These are phyloP conservation scores for Uria aalge DNA, from an alignment of 2,113 vertebrate species.

Conservation along the genomic window DNA sequence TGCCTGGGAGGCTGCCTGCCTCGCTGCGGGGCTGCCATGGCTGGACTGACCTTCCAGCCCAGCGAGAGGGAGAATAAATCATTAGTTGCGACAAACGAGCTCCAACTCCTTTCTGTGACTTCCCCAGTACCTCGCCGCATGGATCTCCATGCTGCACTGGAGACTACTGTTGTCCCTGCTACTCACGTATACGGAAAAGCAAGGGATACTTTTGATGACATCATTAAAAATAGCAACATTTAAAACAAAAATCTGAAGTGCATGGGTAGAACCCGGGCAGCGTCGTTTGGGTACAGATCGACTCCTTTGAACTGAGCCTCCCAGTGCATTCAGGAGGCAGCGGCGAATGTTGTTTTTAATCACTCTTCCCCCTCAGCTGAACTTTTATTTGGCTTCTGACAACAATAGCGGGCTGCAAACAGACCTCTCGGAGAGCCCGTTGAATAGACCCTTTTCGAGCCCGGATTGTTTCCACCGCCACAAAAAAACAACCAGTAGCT, in stretches of 20 bases:
- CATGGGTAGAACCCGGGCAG: background rate
- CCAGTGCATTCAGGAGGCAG: background rate
- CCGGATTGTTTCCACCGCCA: conserved; percentile 69
- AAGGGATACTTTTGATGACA: background rate
- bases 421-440: conserved; percentile 30
- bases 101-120: background rate
- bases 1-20: background rate
- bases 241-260: background rate
- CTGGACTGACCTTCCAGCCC: background rate
- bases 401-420: conserved; percentile 56
- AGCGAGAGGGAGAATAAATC: background rate
- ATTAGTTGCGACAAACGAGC: background rate
- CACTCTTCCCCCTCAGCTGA: background rate
- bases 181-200: background rate
- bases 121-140: accelerated
- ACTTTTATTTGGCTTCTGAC: conserved; percentile 63
- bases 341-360: background rate
- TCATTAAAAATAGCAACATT: conserved; percentile 7
- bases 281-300: background rate
- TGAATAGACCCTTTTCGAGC: conserved; percentile 32
- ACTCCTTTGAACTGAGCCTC: background rate
- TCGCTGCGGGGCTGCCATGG: background rate
- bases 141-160: accelerated
- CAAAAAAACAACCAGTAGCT: conserved; percentile 62
- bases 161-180: background rate